Evolutionary conservation across 2,113 vertebrate species (phyloP).

Genomic region (Nothoprocta perdicaria): DNA sequence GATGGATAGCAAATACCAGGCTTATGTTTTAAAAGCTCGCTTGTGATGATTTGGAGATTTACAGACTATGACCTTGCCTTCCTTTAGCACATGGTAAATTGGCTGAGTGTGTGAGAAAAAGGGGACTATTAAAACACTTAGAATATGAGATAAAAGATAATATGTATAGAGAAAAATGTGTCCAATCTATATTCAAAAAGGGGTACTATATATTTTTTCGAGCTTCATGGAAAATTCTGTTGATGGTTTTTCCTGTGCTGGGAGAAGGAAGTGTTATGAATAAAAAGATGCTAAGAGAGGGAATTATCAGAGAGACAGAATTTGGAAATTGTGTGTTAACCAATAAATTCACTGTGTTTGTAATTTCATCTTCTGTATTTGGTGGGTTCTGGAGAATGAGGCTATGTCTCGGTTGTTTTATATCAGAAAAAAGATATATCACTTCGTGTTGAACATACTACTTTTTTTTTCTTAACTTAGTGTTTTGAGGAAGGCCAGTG

Average conservation of each 20-base stretch:
- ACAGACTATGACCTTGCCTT: not conserved
- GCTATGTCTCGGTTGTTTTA: rapidly evolving
- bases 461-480: not conserved
- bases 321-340: not conserved
- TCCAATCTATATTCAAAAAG: slow-evolving; percentile 7
- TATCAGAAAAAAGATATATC: not conserved
- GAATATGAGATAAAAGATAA: not conserved
- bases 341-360: not conserved
- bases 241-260: not conserved
- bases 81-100: slow-evolving; percentile 17
- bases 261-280: not conserved
- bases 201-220: not conserved
- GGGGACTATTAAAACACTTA: not conserved
- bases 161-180: slow-evolving; percentile 22
- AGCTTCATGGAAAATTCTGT: not conserved
- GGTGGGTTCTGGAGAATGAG: not conserved
- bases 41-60: slow-evolving; percentile 11
- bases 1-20: not conserved
- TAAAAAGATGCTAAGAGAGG: not conserved
- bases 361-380: not conserved
- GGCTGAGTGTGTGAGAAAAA: not conserved
- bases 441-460: not conserved
- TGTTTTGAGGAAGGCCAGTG: not conserved
- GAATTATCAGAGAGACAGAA: not conserved
- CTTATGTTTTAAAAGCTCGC: slow-evolving; percentile 16